Evolutionary conservation across 1,140 invertebrate species (phyloP).

Genomic region (Calephelis nemesis): DNA sequence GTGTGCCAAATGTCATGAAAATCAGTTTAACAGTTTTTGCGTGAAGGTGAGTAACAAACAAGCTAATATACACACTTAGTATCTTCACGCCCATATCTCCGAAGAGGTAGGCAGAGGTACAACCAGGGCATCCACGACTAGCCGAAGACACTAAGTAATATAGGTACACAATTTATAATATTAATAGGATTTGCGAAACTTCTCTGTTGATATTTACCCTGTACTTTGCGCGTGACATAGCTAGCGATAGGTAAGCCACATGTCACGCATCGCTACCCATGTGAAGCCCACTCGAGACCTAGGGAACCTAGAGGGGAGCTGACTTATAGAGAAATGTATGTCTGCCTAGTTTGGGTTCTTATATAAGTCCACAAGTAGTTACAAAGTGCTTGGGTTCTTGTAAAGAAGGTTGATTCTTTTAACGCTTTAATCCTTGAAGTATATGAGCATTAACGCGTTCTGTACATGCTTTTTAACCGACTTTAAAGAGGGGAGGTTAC

Average conservation of each 20-base stretch:
- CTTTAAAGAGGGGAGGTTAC: too few relatives aligned
- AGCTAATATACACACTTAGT: too few relatives aligned
- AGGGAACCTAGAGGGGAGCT: conserved; percentile 38
- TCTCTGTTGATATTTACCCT: background rate
- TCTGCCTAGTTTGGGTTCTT: conserved; percentile 28
- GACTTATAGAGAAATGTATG: conserved; percentile 43
- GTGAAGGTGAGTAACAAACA: too few relatives aligned
- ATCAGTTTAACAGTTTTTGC: too few relatives aligned
- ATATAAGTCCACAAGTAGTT: conserved; percentile 34
- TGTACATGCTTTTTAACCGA: too few relatives aligned
- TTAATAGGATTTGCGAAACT: background rate
- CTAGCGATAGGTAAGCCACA: background rate
- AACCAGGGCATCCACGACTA: too few relatives aligned
- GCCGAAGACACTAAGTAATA: too few relatives aligned
- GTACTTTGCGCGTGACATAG: background rate
- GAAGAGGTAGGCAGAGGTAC: too few relatives aligned
- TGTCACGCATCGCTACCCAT: conserved; percentile 38
- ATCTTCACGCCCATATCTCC: too few relatives aligned
- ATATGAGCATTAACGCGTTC: conserved; percentile 8
- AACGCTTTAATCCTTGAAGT: conserved; percentile 10
- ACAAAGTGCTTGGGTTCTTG: conserved; percentile 26
- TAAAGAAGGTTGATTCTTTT: conserved; percentile 28
- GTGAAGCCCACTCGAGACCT: conserved; percentile 46
- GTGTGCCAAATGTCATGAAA: too few relatives aligned
- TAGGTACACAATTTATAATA: too few relatives aligned